These are phyloP conservation scores for Polydrusus pterygomalis DNA, from an alignment of 2,888 invertebrate genomes.

Conservation along the genomic window DNA sequence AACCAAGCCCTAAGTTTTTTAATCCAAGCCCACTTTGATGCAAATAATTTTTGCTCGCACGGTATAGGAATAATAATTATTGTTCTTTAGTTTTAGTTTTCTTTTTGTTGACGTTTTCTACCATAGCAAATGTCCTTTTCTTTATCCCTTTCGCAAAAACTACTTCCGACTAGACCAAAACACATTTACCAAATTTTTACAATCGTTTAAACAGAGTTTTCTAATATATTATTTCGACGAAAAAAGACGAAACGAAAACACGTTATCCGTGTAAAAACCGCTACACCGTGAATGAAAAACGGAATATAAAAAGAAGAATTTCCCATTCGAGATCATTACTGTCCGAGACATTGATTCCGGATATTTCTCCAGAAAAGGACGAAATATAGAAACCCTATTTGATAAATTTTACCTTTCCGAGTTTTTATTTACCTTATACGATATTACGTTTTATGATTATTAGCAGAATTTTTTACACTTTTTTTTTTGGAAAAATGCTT, in stretches of 20 bases:
- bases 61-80: too few relatives aligned
- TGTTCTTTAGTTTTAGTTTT: too few relatives aligned
- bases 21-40: too few relatives aligned
- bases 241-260: constrained; percentile 21
- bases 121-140: too few relatives aligned
- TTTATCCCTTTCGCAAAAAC: too few relatives aligned
- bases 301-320: constrained; percentile 63
- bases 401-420: constrained; percentile 47
- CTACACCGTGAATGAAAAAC: constrained; percentile 41
- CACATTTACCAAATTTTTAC: constrained; percentile 9
- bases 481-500: too few relatives aligned
- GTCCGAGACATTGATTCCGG: constrained; percentile 62
- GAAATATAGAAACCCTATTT: constrained; percentile 40
- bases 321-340: constrained; percentile 65
- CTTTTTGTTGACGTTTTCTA: too few relatives aligned
- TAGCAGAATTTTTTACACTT: constrained; percentile 39
- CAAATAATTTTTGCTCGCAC: too few relatives aligned
- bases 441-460: constrained; percentile 40
- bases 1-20: too few relatives aligned
- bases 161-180: neutral
- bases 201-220: neutral
- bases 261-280: constrained; percentile 29
- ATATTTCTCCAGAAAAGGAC: constrained; percentile 46
- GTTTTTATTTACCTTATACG: constrained; percentile 49
- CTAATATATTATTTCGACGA: neutral